Evolutionary conservation across 2,888 invertebrate genomes (phyloP).

Genomic region (Liodrosophila aerea): DNA sequence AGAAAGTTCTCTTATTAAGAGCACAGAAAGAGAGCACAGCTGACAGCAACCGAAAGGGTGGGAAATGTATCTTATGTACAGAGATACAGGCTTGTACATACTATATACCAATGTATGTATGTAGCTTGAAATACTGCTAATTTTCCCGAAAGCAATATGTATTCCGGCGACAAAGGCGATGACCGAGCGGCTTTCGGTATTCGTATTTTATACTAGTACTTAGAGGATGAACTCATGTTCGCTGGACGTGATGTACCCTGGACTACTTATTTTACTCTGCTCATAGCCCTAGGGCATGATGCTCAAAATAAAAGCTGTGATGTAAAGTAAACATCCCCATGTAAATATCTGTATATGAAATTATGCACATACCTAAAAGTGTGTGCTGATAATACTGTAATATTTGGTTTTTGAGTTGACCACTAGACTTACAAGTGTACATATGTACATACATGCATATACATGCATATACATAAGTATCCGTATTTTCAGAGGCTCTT

Average conservation of each 20-base stretch:
- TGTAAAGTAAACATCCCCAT: neutral
- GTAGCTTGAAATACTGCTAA: slow-evolving; percentile 57
- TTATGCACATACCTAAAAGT: no score
- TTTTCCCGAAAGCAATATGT: slow-evolving; percentile 80
- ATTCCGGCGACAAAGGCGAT: slow-evolving; percentile 59
- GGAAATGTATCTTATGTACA: slow-evolving; percentile 38
- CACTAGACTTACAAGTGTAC: no score
- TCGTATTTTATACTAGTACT: slow-evolving; percentile 30
- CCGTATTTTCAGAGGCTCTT: no score
- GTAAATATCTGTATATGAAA: slow-evolving; percentile 46
- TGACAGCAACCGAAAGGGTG: slow-evolving; percentile 49
- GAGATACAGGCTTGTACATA: no score
- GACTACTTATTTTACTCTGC: slow-evolving; percentile 21
- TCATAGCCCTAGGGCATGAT: slow-evolving; percentile 6
- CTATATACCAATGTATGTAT: slow-evolving; percentile 6
- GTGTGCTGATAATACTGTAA: no score
- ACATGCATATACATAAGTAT: no score
- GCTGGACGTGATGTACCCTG: slow-evolving; percentile 14
- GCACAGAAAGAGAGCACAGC: slow-evolving; percentile 47
- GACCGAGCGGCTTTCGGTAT: slow-evolving; percentile 28
- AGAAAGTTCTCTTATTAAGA: slow-evolving; percentile 40
- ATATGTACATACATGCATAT: no score
- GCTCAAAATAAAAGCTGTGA: slow-evolving; percentile 4
- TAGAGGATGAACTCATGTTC: slow-evolving; percentile 18
- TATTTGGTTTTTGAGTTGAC: no score